Percentiles rank a stretch among this genome's conserved stretches.
Evolutionary conservation across 1,140 invertebrate genomes (phyloP).

Genomic region (Bombus balteatus): DNA sequence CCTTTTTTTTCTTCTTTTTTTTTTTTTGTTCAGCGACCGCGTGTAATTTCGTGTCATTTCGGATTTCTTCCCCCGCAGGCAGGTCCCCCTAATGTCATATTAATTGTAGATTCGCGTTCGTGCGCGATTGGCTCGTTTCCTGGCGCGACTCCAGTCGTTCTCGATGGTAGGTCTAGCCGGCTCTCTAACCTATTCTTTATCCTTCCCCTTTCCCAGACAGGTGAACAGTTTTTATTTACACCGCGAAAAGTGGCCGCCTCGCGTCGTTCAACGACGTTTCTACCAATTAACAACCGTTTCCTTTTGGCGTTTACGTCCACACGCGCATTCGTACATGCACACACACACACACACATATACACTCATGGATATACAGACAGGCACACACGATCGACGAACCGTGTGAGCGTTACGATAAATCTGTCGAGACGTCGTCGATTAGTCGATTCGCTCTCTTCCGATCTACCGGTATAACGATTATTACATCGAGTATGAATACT

Average conservation of each 20-base stretch:
- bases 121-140: slow-evolving; percentile 56
- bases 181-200: slow-evolving; percentile 26
- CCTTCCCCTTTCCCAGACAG: neutral
- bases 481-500: slow-evolving; percentile 26
- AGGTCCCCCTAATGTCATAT: slow-evolving; percentile 75
- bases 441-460: neutral
- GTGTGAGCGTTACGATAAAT: neutral
- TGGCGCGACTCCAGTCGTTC: slow-evolving; percentile 55
- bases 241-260: neutral
- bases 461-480: neutral
- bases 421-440: neutral
- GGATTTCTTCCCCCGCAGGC: slow-evolving; percentile 65
- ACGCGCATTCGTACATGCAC: neutral
- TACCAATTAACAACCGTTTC: neutral
- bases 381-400: neutral
- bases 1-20: no score
- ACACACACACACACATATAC: neutral
- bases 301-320: neutral
- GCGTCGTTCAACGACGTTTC: slow-evolving; percentile 2
- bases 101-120: slow-evolving; percentile 75
- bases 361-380: neutral
- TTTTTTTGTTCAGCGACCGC: slow-evolving; percentile 27
- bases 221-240: slow-evolving; percentile 26
- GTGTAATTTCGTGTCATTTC: slow-evolving; percentile 74
- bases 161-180: slow-evolving; percentile 37